Percentiles rank a stretch among this genome's conserved stretches.
Evolutionary conservation across 1,140 invertebrate species (phyloP).

Genomic region (Thereuonema tuberculata): DNA sequence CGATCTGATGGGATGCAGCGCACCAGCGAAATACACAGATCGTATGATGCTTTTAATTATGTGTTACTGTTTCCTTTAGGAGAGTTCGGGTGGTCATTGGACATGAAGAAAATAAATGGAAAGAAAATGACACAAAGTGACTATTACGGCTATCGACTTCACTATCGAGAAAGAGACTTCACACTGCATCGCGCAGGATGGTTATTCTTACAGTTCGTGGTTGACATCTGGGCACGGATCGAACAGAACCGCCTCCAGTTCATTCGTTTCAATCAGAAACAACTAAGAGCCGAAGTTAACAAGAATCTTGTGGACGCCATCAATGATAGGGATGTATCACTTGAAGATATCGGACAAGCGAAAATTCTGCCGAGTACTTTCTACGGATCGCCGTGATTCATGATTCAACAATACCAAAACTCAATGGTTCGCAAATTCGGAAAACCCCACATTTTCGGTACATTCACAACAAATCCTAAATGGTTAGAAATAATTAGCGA

Average conservation of each 20-base stretch:
- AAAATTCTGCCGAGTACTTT: slow-evolving; percentile 32
- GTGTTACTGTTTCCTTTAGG: slow-evolving; percentile 35
- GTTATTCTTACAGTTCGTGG: slow-evolving; percentile 27
- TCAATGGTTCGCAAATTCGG: slow-evolving; percentile 18
- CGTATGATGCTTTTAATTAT: slow-evolving; percentile 37
- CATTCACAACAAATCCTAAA: slow-evolving; percentile 35
- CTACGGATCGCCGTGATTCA: slow-evolving; percentile 28
- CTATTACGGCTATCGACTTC: not conserved
- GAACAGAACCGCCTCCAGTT: slow-evolving; percentile 32
- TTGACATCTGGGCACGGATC: slow-evolving; percentile 38
- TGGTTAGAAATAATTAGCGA: slow-evolving; percentile 34
- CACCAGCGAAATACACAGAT: slow-evolving; percentile 31
- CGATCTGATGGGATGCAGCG: slow-evolving; percentile 19
- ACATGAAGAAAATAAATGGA: not conserved
- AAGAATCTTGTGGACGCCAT: slow-evolving; percentile 28
- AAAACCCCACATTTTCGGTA: slow-evolving; percentile 20
- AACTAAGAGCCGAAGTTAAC: slow-evolving; percentile 35
- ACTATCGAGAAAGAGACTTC: slow-evolving; percentile 12
- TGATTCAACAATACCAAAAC: slow-evolving; percentile 34
- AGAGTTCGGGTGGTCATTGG: slow-evolving; percentile 13
- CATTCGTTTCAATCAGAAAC: slow-evolving; percentile 32
- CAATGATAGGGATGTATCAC: slow-evolving; percentile 10
- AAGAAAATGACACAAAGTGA: not conserved
- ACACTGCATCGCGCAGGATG: slow-evolving; percentile 13
- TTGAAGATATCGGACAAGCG: slow-evolving; percentile 16